A percentile compares a stretch with the other conserved stretches of the same genome.
These are phyloP conservation scores for Urocynchramus pylzowi DNA, from an alignment of 2,113 vertebrate species.

Conservation along the genomic window DNA sequence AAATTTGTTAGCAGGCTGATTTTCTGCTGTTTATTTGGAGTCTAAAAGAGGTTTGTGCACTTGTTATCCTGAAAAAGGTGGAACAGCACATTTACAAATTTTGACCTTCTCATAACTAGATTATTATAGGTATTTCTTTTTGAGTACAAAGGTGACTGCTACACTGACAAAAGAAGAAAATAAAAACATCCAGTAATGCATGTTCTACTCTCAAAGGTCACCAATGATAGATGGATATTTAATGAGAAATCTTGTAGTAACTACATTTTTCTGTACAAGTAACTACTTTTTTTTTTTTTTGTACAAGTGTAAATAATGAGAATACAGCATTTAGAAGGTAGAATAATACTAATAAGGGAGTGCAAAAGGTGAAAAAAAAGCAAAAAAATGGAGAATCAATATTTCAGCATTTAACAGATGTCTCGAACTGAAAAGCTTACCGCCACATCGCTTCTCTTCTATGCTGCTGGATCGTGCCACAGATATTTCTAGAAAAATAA, in stretches of 20 bases:
- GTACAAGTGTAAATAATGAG: neutral
- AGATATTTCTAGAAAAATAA: slow-evolving; percentile 84
- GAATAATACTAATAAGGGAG: neutral
- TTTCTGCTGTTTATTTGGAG: neutral
- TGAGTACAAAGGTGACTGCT: neutral
- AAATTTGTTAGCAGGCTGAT: neutral
- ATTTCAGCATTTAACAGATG: neutral
- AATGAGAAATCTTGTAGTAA: slow-evolving; percentile 1
- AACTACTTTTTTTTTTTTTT: neutral
- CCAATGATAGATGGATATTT: neutral
- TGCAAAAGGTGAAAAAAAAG: neutral
- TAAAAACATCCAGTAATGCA: neutral
- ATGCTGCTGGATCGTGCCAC: slow-evolving; percentile 90
- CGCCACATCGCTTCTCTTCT: slow-evolving; percentile 90
- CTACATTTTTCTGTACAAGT: neutral
- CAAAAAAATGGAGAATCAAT: neutral
- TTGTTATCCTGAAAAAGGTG: neutral
- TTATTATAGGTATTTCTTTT: neutral
- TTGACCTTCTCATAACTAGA: neutral
- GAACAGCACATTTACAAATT: neutral
- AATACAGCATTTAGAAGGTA: neutral
- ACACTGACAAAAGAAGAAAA: neutral
- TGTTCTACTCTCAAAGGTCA: neutral
- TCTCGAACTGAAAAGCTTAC: slow-evolving; percentile 70
- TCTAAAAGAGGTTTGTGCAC: neutral